phyloP scores from a whole-genome alignment of 1,140 invertebrate genomes.

The Hyphantria cunea region DNA sequence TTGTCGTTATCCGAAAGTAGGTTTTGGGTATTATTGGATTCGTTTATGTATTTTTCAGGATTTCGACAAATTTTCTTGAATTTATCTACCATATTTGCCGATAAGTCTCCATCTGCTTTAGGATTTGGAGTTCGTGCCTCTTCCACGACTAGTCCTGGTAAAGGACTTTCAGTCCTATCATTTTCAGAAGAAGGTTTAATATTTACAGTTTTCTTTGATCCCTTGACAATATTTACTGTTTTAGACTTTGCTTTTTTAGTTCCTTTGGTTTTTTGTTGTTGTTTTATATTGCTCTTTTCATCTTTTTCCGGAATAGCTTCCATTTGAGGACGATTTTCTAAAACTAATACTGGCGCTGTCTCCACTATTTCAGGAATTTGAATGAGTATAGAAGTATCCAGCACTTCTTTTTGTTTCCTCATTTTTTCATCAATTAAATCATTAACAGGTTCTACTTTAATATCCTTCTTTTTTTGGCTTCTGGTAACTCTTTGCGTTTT shows the following conservation, averaged over 20 bases:
- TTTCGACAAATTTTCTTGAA: slow-evolving; percentile 50
- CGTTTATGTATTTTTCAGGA: slow-evolving; percentile 30
- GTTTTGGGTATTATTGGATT: slow-evolving; percentile 51
- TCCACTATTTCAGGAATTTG: slow-evolving; percentile 17
- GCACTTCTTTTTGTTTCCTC: slow-evolving; percentile 44
- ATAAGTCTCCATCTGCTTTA: slow-evolving; percentile 42
- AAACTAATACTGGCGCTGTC: slow-evolving; percentile 33
- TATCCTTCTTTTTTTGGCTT: slow-evolving; percentile 4
- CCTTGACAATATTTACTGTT: background rate
- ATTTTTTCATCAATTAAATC: slow-evolving; percentile 56
- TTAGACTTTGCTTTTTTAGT: slow-evolving; percentile 5
- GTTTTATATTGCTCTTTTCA: slow-evolving; percentile 17
- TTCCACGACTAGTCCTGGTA: slow-evolving; percentile 60
- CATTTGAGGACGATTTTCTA: slow-evolving; percentile 43
- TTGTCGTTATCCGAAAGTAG: slow-evolving; percentile 45
- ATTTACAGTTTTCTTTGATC: slow-evolving; percentile 20
- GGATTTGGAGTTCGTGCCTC: slow-evolving; percentile 13
- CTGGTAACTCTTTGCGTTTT: slow-evolving; percentile 33
- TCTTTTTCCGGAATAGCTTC: slow-evolving; percentile 44
- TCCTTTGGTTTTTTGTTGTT: slow-evolving; percentile 34
- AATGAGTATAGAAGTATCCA: slow-evolving; percentile 53
- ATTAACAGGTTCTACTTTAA: slow-evolving; percentile 8
- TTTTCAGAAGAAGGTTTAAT: slow-evolving; percentile 26
- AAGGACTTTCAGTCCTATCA: slow-evolving; percentile 52
- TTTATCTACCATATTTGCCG: slow-evolving; percentile 45